phyloP scores from a whole-genome alignment of 2,797 vertebrate species.

The Fringilla coelebs region DNA sequence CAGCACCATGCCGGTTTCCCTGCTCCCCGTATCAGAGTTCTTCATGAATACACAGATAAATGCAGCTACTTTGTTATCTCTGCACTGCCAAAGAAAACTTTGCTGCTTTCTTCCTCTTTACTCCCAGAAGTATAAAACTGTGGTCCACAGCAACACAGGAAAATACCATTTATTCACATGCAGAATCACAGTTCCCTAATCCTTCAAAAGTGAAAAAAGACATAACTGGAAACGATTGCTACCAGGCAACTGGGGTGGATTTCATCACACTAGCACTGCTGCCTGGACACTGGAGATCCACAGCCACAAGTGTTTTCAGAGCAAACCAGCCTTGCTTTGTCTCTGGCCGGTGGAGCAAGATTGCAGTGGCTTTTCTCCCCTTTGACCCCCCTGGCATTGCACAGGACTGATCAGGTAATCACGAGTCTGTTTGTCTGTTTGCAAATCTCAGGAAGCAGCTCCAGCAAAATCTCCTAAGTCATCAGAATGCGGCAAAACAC shows the following conservation, averaged over 20 bases:
- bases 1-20: neutral
- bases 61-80: neutral
- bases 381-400: neutral
- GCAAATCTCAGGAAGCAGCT: slow-evolving; percentile 45
- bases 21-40: neutral
- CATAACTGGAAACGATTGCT: neutral
- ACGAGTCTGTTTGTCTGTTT: slow-evolving; percentile 10
- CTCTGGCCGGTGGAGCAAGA: neutral
- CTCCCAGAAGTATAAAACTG: neutral
- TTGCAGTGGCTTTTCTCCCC: slow-evolving; percentile 15
- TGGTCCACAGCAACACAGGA: neutral
- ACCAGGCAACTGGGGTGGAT: neutral
- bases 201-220: neutral
- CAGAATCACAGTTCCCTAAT: neutral
- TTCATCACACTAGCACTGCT: neutral
- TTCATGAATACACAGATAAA: neutral
- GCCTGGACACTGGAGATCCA: neutral
- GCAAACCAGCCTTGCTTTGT: slow-evolving; percentile 7
- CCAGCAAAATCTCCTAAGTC: slow-evolving; percentile 55
- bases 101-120: neutral
- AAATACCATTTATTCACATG: neutral
- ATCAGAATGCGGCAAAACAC: slow-evolving; percentile 51
- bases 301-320: neutral
- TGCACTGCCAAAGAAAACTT: neutral
- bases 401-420: slow-evolving; percentile 31